Percentiles rank a stretch among this genome's conserved stretches.
These are phyloP conservation scores for Asteroscopus sphinx DNA, from an alignment of 2,888 invertebrate species.

Conservation along the genomic window DNA sequence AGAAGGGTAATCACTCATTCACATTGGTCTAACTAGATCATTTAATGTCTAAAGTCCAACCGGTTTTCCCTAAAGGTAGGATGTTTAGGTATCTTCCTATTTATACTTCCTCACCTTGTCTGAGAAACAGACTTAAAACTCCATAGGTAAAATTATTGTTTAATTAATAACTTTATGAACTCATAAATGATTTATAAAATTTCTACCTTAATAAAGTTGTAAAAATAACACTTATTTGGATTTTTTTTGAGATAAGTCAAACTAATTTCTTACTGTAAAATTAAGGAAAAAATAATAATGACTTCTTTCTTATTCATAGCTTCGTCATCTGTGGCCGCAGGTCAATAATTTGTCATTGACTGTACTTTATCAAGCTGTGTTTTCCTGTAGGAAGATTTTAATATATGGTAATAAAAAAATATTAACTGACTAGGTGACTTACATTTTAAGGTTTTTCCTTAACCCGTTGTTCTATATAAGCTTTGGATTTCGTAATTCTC, in stretches of 20 bases:
- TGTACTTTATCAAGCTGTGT: slow-evolving; percentile 60
- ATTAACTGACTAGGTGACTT: slow-evolving; percentile 69
- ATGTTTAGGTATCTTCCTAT: slow-evolving; percentile 1
- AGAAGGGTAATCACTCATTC: slow-evolving; percentile 26
- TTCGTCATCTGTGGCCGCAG: slow-evolving; percentile 39
- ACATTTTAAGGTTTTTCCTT: slow-evolving; percentile 75
- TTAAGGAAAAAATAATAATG: slow-evolving; percentile 8
- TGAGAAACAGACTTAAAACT: slow-evolving; percentile 11
- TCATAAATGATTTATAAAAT: too few species aligned
- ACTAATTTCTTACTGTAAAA: neutral
- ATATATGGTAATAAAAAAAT: slow-evolving; percentile 72
- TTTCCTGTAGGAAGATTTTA: slow-evolving; percentile 83
- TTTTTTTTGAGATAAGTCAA: too few species aligned
- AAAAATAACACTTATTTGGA: too few species aligned
- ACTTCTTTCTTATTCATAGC: slow-evolving; percentile 39
- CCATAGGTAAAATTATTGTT: neutral
- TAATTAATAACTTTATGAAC: slow-evolving; percentile 1
- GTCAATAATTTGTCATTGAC: slow-evolving; percentile 55
- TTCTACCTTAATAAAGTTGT: too few species aligned
- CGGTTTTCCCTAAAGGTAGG: slow-evolving; percentile 19
- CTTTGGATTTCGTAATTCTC: slow-evolving; percentile 43
- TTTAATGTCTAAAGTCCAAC: slow-evolving; percentile 20
- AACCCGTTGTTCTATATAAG: slow-evolving; percentile 73
- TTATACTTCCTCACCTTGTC: slow-evolving; percentile 28
- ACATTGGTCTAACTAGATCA: neutral